Evolutionary conservation across 2,113 vertebrate genomes (phyloP), one percentile per base, ranked within the genome.

Genomic region (Ictalurus furcatus): DNA sequence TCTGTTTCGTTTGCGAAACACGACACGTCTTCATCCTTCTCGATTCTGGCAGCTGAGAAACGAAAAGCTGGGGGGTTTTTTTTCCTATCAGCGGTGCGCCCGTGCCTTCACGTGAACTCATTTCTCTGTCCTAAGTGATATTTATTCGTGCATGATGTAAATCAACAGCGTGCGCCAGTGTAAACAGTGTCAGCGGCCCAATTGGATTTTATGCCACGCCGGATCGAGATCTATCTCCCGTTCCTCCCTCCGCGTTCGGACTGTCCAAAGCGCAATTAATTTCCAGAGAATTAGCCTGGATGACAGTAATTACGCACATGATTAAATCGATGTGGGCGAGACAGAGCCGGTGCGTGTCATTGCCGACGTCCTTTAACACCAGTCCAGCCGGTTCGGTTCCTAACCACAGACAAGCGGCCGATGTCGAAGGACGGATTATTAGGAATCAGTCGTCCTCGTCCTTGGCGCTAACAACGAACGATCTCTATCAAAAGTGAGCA

Each of bases 401-500:
- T 59, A 44, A 81, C 44, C 82, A n/a, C 34, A 63, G 84, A 23
- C 84, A 79, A 81, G 85, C 21, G n/a, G 23, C 61, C 21, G 85
- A 54, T n/a, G 40, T 30, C 44, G 37, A 56, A 81, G 86, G 79
- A 88, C 86, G 69, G 65, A 63, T 84, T 85, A 86, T 79, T 59
- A 86, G 52, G 71, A 88, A 88, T 86, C 88, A 56, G 83, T 88
- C 73, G 78, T 52, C 37, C 21, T 90, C 63, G 84, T 59, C n/a
- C 44, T 59, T 84, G 17, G 2, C 44, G 65, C 44, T 69, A 87
- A 87, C 84, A 85, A 58, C 37, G 87, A 88, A 58, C 34, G 87
- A 88, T 91, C 73, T 85, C 80, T 81, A 81, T 89, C 87, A 90
- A 82, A 48, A 85, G 78, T 54, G 89, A 85, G 74, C 85, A 85